Percentiles rank a stretch among this genome's conserved stretches.
These are phyloP conservation scores for Arizona elegans DNA, from an alignment of 2,113 vertebrate genomes.

Conservation along the genomic window DNA sequence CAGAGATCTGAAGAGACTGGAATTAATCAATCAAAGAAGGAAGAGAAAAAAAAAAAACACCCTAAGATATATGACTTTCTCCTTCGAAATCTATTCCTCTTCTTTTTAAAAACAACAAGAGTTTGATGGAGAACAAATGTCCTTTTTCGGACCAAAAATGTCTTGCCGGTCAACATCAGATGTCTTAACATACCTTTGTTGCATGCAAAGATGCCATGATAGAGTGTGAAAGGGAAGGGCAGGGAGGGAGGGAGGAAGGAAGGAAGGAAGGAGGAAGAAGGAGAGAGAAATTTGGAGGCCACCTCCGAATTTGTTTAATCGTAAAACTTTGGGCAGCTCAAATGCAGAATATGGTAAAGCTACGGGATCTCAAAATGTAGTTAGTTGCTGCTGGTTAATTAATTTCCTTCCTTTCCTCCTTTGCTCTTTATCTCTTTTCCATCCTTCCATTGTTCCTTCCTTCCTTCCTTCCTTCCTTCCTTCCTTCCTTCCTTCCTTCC, in stretches of 20 bases:
- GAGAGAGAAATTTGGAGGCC: slow-evolving; percentile 19
- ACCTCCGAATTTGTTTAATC: slow-evolving; percentile 14
- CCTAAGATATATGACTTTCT: slow-evolving; percentile 73
- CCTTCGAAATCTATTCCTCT: slow-evolving; percentile 70
- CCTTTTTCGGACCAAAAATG: slow-evolving; percentile 58
- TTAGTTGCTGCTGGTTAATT: background rate
- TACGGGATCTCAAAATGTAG: slow-evolving; percentile 11
- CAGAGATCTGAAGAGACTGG: slow-evolving; percentile 68
- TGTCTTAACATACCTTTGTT: slow-evolving; percentile 54
- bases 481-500: background rate
- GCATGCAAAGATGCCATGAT: slow-evolving; percentile 33
- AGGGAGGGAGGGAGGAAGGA: background rate
- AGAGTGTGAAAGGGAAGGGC: slow-evolving; percentile 16
- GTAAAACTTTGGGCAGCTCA: background rate
- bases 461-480: background rate
- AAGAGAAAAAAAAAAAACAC: slow-evolving; percentile 33
- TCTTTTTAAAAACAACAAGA: slow-evolving; percentile 69
- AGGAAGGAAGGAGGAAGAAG: background rate
- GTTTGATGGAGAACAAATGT: slow-evolving; percentile 54
- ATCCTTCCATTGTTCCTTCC: background rate
- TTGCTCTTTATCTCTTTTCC: background rate
- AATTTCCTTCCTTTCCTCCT: background rate
- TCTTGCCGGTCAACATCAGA: slow-evolving; percentile 56
- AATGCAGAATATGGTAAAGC: background rate
- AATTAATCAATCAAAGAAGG: slow-evolving; percentile 68